Evolutionary conservation across 2,113 vertebrate species (phyloP).

Genomic region (Rhizomys pruinosus): DNA sequence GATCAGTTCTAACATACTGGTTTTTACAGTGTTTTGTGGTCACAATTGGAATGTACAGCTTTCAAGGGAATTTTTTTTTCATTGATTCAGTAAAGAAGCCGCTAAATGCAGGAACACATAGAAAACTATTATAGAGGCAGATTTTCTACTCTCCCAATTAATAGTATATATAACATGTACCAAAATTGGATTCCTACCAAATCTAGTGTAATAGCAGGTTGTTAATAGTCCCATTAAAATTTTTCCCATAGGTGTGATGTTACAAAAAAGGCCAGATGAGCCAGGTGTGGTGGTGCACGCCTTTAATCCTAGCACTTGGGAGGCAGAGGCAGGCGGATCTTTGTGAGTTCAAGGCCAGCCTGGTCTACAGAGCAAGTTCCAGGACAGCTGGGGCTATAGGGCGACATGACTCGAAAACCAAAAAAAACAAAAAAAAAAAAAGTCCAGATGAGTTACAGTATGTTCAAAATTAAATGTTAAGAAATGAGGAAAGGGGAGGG

Average conservation of each 20-base stretch:
- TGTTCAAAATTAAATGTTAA: background rate
- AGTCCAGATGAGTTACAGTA: background rate
- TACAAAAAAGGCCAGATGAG: background rate
- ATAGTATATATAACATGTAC: no score
- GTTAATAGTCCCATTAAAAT: background rate
- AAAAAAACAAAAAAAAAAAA: no score
- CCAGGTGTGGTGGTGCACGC: no score
- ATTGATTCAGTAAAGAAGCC: background rate
- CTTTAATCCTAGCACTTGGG: no score
- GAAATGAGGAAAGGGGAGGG: background rate
- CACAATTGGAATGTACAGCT: background rate
- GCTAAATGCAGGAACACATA: background rate
- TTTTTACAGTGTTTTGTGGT: background rate
- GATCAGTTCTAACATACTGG: background rate
- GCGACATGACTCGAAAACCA: no score
- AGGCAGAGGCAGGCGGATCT: no score
- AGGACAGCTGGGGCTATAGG: no score
- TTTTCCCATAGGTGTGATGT: background rate
- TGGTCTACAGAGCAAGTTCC: no score
- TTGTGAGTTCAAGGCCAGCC: no score
- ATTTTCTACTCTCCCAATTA: background rate
- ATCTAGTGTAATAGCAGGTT: background rate
- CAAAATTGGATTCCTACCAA: background rate
- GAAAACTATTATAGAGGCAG: background rate
- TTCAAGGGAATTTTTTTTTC: background rate